These are phyloP conservation scores for Maniola hyperantus DNA, from an alignment of 2,888 invertebrate species.

Conservation along the genomic window DNA sequence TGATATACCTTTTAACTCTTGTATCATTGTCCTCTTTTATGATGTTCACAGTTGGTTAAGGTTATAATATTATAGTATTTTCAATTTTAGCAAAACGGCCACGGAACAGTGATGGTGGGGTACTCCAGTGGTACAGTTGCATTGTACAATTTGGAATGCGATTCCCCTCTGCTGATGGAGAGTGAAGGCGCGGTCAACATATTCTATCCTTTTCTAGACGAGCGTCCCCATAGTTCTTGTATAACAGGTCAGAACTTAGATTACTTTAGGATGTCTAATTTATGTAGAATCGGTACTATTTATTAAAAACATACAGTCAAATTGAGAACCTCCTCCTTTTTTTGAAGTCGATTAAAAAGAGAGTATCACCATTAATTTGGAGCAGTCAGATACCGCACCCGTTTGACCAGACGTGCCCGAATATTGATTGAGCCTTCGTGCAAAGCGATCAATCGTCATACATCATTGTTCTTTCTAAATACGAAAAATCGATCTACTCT, in stretches of 20 bases:
- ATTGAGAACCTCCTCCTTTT: no score
- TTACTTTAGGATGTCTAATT: background rate
- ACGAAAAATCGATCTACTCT: no score
- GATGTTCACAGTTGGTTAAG: background rate
- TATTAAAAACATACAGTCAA: no score
- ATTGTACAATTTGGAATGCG: slow-evolving; percentile 82
- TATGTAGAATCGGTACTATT: background rate
- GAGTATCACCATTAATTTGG: no score
- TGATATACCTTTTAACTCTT: no score
- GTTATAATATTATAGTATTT: slow-evolving; percentile 24
- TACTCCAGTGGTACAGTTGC: slow-evolving; percentile 86
- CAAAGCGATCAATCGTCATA: no score
- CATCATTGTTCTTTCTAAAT: no score
- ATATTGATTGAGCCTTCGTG: no score
- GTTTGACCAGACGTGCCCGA: no score
- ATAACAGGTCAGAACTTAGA: slow-evolving; percentile 78
- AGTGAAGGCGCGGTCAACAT: slow-evolving; percentile 63
- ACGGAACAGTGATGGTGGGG: slow-evolving; percentile 84
- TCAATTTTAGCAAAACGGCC: slow-evolving; percentile 70
- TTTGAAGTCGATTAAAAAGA: no score
- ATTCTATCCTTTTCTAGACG: slow-evolving; percentile 82
- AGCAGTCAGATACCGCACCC: no score
- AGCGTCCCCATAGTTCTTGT: slow-evolving; percentile 81
- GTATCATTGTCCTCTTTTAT: background rate
- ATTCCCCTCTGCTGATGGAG: slow-evolving; percentile 75